These are phyloP conservation scores for Notolabrus celidotus DNA, from an alignment of 2,797 vertebrate species.

Conservation along the genomic window DNA sequence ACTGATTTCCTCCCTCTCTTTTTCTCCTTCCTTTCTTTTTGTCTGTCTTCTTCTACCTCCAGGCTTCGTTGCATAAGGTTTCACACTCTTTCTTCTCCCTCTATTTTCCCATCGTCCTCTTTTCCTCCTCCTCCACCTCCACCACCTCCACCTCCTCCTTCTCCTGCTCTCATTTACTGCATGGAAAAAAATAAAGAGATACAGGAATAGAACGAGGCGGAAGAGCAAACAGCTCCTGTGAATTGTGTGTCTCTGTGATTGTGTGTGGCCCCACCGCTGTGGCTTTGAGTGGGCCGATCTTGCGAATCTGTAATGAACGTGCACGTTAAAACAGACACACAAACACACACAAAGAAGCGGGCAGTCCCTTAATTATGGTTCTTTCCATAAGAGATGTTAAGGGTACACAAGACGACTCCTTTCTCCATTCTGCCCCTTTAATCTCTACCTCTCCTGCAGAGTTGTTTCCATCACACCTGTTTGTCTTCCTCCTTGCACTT, in stretches of 20 bases:
- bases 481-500: neutral
- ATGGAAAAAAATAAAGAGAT: conserved; percentile 50
- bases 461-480: neutral
- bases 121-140: conserved; percentile 15
- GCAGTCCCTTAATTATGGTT: conserved; percentile 33
- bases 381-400: conserved; percentile 21
- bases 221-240: conserved; percentile 49
- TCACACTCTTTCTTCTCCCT: conserved; percentile 29
- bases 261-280: conserved; percentile 1
- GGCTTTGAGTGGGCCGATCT: conserved; percentile 22
- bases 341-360: conserved; percentile 19
- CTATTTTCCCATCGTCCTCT: conserved; percentile 7
- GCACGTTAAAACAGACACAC: neutral
- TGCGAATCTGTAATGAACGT: conserved; percentile 24
- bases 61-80: conserved; percentile 57
- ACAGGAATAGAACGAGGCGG: conserved; percentile 50
- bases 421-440: neutral
- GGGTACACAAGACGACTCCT: neutral
- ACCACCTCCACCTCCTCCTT: conserved; percentile 9
- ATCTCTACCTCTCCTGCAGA: neutral
- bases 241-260: conserved; percentile 7
- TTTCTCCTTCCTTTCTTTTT: neutral
- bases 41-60: conserved; percentile 21
- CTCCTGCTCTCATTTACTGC: conserved; percentile 42
- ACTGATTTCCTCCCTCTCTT: neutral